Evolutionary conservation across 2,888 invertebrate species (phyloP).

Genomic region (Isoperla grammatica): DNA sequence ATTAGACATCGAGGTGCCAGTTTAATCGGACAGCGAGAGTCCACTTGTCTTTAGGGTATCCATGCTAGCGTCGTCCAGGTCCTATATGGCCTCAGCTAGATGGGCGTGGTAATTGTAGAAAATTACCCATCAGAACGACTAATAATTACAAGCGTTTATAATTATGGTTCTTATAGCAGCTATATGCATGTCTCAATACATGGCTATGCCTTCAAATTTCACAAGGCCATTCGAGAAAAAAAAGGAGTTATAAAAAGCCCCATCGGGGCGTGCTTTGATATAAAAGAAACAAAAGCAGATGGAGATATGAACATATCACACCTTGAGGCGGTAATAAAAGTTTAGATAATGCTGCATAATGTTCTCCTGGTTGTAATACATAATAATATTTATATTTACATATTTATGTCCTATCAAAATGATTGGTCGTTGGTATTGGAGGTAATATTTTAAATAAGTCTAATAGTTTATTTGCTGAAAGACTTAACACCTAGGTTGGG

Average conservation of each 20-base stretch:
- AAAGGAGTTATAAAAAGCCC: constrained; percentile 6
- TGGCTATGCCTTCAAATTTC: neutral
- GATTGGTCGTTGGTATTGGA: neutral
- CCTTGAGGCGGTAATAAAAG: constrained; percentile 10
- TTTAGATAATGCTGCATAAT: constrained; percentile 13
- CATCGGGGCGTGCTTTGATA: constrained; percentile 10
- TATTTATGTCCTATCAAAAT: neutral
- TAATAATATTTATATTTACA: neutral
- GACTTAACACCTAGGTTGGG: neutral
- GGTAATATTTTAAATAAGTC: neutral
- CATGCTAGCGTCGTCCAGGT: constrained; percentile 8
- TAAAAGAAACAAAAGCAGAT: neutral
- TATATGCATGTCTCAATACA: neutral
- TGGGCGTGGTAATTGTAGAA: constrained; percentile 28
- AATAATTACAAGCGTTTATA: constrained; percentile 28
- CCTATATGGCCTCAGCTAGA: constrained; percentile 21
- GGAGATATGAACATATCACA: constrained; percentile 7
- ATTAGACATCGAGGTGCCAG: neutral
- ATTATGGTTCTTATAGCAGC: constrained; percentile 21
- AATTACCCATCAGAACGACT: constrained; percentile 29
- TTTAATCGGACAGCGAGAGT: neutral
- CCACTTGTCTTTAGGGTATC: constrained; percentile 8
- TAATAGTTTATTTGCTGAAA: neutral
- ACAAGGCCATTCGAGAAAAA: constrained; percentile 7
- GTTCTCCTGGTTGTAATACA: neutral